phyloP scores from a whole-genome alignment of 2,113 vertebrate species.

The Archocentrus centrarchus region DNA sequence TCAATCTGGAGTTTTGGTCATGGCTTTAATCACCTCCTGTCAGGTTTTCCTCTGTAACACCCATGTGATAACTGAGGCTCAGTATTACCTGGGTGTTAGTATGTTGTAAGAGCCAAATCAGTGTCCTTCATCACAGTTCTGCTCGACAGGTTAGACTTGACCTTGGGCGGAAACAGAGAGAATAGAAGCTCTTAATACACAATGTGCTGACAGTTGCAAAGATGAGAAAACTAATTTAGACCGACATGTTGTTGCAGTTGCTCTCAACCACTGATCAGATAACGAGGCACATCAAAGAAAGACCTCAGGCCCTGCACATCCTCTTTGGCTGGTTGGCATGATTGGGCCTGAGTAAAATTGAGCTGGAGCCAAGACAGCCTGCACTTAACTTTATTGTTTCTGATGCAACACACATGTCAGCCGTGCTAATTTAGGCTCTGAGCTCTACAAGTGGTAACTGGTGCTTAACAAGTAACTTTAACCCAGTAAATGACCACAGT shows the following conservation, averaged over 20 bases:
- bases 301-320: slow-evolving; percentile 51
- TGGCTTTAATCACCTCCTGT: not conserved
- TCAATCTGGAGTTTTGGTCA: not conserved
- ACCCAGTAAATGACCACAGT: not conserved
- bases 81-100: not conserved
- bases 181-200: slow-evolving; percentile 23
- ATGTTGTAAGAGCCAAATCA: not conserved
- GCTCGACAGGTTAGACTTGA: slow-evolving; percentile 13
- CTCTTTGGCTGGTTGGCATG: slow-evolving; percentile 48
- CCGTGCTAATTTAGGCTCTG: not conserved
- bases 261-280: slow-evolving; percentile 52
- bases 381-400: slow-evolving; percentile 28
- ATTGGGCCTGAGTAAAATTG: slow-evolving; percentile 50
- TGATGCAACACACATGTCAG: slow-evolving; percentile 15
- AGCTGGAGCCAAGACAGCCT: slow-evolving; percentile 11
- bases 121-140: not conserved
- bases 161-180: not conserved
- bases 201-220: slow-evolving; percentile 38
- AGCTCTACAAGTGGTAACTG: not conserved
- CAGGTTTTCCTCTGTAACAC: not conserved
- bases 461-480: not conserved
- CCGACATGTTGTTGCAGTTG: slow-evolving; percentile 54
- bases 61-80: not conserved
- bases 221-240: slow-evolving; percentile 45
- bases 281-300: slow-evolving; percentile 28